Percentiles rank a stretch among this genome's conserved stretches.
Conservation (phyloP, 1,140 invertebrate species). For the Diabrotica virgifera region DNA sequence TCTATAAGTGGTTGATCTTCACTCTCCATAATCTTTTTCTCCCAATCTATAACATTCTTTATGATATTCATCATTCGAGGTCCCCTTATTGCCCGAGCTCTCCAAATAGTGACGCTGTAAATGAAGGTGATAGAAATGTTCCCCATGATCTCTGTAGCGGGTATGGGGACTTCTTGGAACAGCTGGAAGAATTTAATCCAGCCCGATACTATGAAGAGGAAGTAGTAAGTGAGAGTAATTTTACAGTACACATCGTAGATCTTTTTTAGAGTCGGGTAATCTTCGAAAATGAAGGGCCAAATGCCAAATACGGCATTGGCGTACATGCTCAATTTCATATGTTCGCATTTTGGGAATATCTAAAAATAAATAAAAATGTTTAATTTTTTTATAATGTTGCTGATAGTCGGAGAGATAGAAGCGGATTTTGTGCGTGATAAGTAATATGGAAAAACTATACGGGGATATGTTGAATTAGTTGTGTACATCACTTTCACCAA, state of each 20-base stretch:
- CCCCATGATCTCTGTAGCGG: constrained; percentile 13
- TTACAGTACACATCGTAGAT: constrained; percentile 19
- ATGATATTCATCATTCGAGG: constrained; percentile 20
- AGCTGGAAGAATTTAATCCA: constrained; percentile 17
- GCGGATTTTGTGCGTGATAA: too few relatives aligned
- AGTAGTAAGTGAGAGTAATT: constrained; percentile 17
- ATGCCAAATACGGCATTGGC: constrained; percentile 22
- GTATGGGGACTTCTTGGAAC: background rate
- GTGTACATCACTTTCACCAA: too few relatives aligned
- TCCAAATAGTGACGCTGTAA: constrained; percentile 20
- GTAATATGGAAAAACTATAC: too few relatives aligned
- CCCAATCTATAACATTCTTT: constrained; percentile 20
- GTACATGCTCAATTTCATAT: constrained; percentile 24
- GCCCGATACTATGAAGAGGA: constrained; percentile 21
- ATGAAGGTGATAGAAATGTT: constrained; percentile 26
- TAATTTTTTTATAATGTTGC: too few relatives aligned
- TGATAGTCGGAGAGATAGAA: too few relatives aligned
- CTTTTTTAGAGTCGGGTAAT: constrained; percentile 12
- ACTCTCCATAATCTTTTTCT: constrained; percentile 12
- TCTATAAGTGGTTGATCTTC: constrained; percentile 15
- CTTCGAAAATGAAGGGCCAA: constrained; percentile 23
- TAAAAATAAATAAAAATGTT: too few relatives aligned
- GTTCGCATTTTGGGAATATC: constrained; percentile 24
- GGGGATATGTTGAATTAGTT: too few relatives aligned
- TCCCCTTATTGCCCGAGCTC: constrained; percentile 18